Evolutionary conservation across 1,140 invertebrate species (phyloP), one percentile per base, ranked within the genome.

Genomic region (Drosophila nasuta): DNA sequence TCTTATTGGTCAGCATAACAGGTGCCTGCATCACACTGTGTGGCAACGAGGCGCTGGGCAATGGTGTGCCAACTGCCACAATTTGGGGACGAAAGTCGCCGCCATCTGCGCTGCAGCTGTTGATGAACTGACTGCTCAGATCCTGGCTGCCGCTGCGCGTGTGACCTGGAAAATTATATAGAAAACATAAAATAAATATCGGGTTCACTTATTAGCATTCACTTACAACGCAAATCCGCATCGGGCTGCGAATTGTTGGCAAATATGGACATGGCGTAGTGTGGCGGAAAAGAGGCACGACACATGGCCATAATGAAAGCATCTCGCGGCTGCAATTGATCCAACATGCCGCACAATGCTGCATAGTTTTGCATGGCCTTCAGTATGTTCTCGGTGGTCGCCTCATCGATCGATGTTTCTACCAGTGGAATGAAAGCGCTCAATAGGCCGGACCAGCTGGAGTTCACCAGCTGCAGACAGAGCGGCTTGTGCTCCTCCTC

Each of bases 1-100:
- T 99, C 90, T 99, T 98, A 0, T 98, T 97, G 4, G 98, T 99
- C 82, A 99, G 94, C 97, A 99, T 98, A 35, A 99, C 98, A n/a
- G 97, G 97, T n/a, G 97, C 97, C 93, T 97, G 97, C 91, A 97
- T 96, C 17, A 96, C 95, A 38, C 86, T 92, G 54, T 91, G 94
- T 60, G 95, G 97, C 87, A 95, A 92, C 10, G 97, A 96, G 51
- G 97, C 95, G 43, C 97, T 97, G 1, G 97, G 96, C 69, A 99
- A 92, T 20, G 98, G 96, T 4, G 98, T 98, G 10, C 98, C 98
- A 63, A 98, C 97, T 72, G 97, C 98, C 41, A 99, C 98, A 51
- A 99, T 97, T 93, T 99, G 98, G 82, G 97, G 97, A 20, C 97
- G 93, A 85, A 95, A 95, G 93, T 97, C 96, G 0, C 91, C 86